Conservation (phyloP, 2,113 vertebrate genomes). For the Ancistrus triradiatus region DNA sequence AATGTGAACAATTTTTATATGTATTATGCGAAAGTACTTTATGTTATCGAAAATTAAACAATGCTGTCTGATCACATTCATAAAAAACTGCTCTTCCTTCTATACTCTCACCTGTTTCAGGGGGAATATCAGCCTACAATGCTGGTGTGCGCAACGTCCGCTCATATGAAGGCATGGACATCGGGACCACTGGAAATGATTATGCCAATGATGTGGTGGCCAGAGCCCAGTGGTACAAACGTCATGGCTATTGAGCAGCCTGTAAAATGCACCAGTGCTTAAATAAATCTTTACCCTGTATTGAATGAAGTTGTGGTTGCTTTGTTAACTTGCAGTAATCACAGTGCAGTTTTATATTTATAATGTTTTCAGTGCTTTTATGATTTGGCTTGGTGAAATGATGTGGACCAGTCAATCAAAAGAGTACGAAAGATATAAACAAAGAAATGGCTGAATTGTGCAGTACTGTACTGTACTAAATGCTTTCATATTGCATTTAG, state of each 20-base stretch:
- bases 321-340: not conserved
- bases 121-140: slow-evolving; percentile 62
- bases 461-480: too few species aligned
- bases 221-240: slow-evolving; percentile 58
- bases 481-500: too few species aligned
- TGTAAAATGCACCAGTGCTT: not conserved
- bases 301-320: not conserved
- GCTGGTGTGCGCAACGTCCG: slow-evolving; percentile 45
- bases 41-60: too few species aligned
- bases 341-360: too few species aligned
- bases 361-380: too few species aligned
- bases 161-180: slow-evolving; percentile 41
- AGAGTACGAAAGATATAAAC: too few species aligned
- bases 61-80: not conserved
- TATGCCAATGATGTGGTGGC: slow-evolving; percentile 71
- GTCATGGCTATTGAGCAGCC: slow-evolving; percentile 55
- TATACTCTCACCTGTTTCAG: slow-evolving; percentile 36
- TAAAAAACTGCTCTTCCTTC: too few species aligned
- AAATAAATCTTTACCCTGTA: not conserved
- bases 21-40: too few species aligned
- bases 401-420: too few species aligned
- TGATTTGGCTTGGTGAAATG: too few species aligned
- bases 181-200: slow-evolving; percentile 53
- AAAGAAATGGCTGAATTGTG: too few species aligned
- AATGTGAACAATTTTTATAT: too few species aligned